Evolutionary conservation across 2,888 invertebrate species (phyloP).

Genomic region (Drosophila falleni): DNA sequence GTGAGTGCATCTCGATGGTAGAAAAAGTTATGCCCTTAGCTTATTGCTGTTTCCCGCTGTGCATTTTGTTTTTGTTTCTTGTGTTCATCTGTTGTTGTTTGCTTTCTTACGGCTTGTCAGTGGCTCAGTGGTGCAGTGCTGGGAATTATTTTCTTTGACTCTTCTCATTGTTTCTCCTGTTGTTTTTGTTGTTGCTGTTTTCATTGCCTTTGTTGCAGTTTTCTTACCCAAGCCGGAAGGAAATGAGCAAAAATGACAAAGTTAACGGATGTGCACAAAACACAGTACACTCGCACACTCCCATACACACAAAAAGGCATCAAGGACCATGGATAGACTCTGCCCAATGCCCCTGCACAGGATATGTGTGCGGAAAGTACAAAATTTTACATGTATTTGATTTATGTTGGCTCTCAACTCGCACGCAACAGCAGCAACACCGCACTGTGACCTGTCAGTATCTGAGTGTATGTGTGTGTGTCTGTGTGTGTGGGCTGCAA

Average conservation of each 20-base stretch:
- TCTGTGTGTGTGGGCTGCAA: constrained; percentile 15
- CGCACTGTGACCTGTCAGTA: constrained; percentile 44
- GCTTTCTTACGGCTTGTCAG: constrained; percentile 78
- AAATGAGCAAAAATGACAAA: constrained; percentile 82
- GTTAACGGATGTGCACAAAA: constrained; percentile 82
- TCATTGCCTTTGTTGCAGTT: constrained; percentile 63
- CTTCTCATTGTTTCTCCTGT: constrained; percentile 3
- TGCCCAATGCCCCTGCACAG: constrained; percentile 71
- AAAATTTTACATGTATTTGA: constrained; percentile 82
- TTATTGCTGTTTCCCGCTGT: constrained; percentile 77
- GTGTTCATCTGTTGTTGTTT: constrained; percentile 53
- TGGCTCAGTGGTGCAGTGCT: constrained; percentile 69
- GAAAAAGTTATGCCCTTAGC: constrained; percentile 75
- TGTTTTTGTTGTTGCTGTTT: constrained; percentile 17
- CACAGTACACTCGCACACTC: constrained; percentile 55
- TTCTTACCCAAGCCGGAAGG: constrained; percentile 78
- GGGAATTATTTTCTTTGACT: constrained; percentile 72
- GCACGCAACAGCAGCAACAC: constrained; percentile 49
- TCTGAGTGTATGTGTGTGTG: constrained; percentile 5
- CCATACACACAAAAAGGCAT: neutral
- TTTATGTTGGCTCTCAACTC: constrained; percentile 74
- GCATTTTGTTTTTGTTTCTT: constrained; percentile 56
- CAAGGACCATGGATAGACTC: constrained; percentile 22
- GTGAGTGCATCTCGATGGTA: constrained; percentile 40
- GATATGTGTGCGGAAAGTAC: constrained; percentile 81